Base-by-base conservation (phyloP, 2,797 vertebrate species). In the Pampus argenteus region DNA sequence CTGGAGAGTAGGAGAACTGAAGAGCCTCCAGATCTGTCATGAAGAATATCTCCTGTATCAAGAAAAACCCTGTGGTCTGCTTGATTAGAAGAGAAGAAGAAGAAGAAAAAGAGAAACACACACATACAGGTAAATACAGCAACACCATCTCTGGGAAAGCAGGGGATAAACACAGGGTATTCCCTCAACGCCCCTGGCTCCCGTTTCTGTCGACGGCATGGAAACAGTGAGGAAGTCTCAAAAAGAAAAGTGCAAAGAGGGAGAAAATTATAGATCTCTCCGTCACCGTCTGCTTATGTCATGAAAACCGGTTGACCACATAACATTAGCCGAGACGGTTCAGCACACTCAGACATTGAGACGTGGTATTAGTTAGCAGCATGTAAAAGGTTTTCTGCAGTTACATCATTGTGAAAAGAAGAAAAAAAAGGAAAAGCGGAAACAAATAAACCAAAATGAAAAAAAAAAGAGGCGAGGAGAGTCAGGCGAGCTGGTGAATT, bases 211-310 rank as follows among this genome's bases (percentile, higher is more conserved):
- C 61, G 58, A 91, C 69, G 8, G 64, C 66, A 78, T 80, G 84
- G 87, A 88, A 90, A 92, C 76, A 5, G 44, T 68, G 68, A 83
- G 74, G 82, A 88, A 86, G 78, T 81, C 76, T 76, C 25, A 73
- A 85, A 88, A 76, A 69, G 63, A 36, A 69, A 45, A 13, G 56
- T 6, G 26, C n/a, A n/a, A n/a, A 57, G 78, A 68, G 52, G 66
- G 69, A 86, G 89, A 90, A 91, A 93, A 93, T 92, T 89, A 89
- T 64, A 92, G 82, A 79, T 87, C 83, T 81, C 79, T 70, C 78
- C 22, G 86, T 86, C 89, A 85, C 71, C 22, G 88, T 89, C 88
- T 92, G 90, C 83, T 89, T 86, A 83, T 88, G 91, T 89, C 88
- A 86, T 76, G 80, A 84, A 89, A 87, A 77, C 58, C 38, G 14